These are phyloP conservation scores for Zosterops pallidus DNA, from an alignment of 2,113 vertebrate genomes.

Conservation along the genomic window DNA sequence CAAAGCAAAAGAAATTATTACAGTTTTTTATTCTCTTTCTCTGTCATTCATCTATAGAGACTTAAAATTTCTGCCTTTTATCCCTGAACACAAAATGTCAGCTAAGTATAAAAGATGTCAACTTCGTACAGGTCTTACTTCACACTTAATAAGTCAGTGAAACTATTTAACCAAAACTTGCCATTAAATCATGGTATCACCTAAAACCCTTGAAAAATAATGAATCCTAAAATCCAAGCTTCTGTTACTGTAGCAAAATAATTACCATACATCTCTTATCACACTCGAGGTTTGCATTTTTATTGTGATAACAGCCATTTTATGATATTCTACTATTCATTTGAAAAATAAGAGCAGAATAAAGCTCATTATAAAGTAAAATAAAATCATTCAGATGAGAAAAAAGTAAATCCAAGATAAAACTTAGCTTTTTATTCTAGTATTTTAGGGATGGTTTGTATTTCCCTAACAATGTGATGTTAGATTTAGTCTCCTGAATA, in stretches of 20 bases:
- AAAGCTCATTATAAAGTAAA: slow-evolving; percentile 2
- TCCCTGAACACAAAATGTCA: neutral
- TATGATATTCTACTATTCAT: neutral
- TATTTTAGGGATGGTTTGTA: no score
- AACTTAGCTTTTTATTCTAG: neutral
- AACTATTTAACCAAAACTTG: neutral
- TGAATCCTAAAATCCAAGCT: neutral
- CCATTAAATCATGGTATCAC: neutral
- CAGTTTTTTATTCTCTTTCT: neutral
- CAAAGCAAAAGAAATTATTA: neutral
- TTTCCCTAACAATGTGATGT: neutral
- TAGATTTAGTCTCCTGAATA: slow-evolving; percentile 22
- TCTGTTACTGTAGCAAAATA: neutral
- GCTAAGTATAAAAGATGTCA: neutral
- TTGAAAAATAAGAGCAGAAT: neutral
- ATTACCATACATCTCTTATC: neutral
- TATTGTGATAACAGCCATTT: neutral
- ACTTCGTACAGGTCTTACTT: neutral
- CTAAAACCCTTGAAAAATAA: neutral
- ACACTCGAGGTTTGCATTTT: neutral
- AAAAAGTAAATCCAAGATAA: slow-evolving; percentile 31
- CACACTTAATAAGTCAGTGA: neutral
- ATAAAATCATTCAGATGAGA: slow-evolving; percentile 31
- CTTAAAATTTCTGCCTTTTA: neutral
- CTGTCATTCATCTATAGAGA: neutral